phyloP scores from a whole-genome alignment of 2,797 vertebrate species.

The Oceanodroma leucorhoa region DNA sequence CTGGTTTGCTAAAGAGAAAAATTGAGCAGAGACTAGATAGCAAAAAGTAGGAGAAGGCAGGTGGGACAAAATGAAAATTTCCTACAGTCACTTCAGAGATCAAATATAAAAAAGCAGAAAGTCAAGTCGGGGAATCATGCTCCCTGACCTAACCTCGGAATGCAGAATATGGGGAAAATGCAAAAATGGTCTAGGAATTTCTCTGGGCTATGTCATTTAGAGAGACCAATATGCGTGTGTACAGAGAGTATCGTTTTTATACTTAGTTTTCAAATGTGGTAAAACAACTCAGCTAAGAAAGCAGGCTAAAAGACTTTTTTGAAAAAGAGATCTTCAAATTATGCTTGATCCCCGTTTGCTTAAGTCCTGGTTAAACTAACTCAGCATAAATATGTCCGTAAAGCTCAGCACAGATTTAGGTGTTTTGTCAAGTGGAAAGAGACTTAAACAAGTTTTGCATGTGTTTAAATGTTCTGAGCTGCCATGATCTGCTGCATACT shows the following conservation, averaged over 20 bases:
- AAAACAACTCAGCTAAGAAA: background rate
- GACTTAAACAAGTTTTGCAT: background rate
- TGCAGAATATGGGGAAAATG: conserved; percentile 27
- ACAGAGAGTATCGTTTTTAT: background rate
- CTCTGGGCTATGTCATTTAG: background rate
- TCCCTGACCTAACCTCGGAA: background rate
- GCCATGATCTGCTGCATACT: background rate
- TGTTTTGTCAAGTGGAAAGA: background rate
- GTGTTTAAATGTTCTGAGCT: background rate
- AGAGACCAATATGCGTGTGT: background rate
- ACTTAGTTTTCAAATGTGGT: background rate
- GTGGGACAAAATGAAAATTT: background rate
- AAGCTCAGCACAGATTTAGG: background rate
- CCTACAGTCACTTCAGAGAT: background rate
- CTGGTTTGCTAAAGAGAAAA: background rate
- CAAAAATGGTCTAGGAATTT: background rate
- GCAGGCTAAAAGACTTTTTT: background rate
- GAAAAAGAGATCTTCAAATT: background rate
- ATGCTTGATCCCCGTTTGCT: background rate
- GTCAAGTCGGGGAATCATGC: background rate
- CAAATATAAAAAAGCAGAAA: background rate
- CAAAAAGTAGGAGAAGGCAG: background rate
- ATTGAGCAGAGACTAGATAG: background rate
- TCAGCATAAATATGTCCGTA: background rate
- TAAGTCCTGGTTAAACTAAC: background rate